These are phyloP conservation scores for Myotis pilosus DNA, from an alignment of 2,797 vertebrate species.

Conservation along the genomic window DNA sequence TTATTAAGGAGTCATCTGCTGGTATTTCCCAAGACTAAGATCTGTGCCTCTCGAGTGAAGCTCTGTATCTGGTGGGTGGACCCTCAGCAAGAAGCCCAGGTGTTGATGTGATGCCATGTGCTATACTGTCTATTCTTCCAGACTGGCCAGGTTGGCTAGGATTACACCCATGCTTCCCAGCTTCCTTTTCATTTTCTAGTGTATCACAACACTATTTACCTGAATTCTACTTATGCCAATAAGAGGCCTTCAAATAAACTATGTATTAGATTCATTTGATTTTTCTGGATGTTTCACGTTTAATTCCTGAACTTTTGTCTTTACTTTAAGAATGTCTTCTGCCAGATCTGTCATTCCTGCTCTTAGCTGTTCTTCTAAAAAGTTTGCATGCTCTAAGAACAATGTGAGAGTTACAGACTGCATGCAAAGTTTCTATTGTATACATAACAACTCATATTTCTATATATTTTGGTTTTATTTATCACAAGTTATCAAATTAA, in stretches of 20 bases:
- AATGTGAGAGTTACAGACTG: background rate
- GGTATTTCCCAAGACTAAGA: background rate
- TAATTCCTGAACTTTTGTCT: background rate
- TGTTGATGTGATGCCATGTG: background rate
- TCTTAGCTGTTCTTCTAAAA: background rate
- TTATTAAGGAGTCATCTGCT: background rate
- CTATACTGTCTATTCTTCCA: background rate
- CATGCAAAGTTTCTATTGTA: background rate
- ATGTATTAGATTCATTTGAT: background rate
- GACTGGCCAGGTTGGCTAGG: background rate
- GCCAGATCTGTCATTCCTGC: background rate
- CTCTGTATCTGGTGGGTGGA: background rate
- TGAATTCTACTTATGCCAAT: background rate
- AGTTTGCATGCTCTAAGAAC: background rate
- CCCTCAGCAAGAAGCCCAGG: background rate
- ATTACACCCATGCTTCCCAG: background rate
- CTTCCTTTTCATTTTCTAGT: background rate
- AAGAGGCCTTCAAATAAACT: background rate
- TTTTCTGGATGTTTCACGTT: background rate
- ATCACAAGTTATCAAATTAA: background rate
- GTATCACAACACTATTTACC: background rate
- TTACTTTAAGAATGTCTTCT: background rate
- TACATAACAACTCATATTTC: background rate
- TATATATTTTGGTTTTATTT: background rate
- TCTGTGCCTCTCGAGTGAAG: background rate